Evolutionary conservation across 2,113 vertebrate genomes (phyloP).

Genomic region (Zosterops japonicus): DNA sequence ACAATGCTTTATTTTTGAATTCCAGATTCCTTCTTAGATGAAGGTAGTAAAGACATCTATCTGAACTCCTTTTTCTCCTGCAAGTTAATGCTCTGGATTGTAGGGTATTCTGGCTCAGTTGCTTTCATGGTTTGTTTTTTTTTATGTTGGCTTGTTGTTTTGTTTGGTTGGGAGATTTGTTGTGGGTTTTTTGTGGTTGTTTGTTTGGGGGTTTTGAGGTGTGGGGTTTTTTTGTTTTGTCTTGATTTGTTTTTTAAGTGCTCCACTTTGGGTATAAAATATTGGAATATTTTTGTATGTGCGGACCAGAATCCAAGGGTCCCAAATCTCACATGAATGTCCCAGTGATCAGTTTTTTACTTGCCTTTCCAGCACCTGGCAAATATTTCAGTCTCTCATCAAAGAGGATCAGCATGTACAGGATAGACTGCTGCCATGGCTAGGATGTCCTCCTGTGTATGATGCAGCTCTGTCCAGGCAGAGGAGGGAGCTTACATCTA

Average conservation of each 20-base stretch:
- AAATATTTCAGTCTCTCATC: neutral
- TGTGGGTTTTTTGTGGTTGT: neutral
- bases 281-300: neutral
- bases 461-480: neutral
- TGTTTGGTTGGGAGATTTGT: neutral
- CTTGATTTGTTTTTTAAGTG: no score
- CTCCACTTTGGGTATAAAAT: neutral
- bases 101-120: neutral
- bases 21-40: neutral
- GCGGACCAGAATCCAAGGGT: neutral
- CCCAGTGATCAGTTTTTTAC: neutral
- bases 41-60: neutral
- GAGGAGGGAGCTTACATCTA: neutral
- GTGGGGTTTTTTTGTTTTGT: rapidly evolving
- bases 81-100: neutral
- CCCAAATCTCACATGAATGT: neutral
- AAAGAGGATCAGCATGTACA: neutral
- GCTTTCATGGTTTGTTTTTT: neutral
- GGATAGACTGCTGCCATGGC: neutral
- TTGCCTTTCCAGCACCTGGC: neutral
- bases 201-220: neutral
- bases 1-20: neutral
- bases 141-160: neutral
- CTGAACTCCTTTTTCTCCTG: neutral
- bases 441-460: neutral